Base-by-base conservation (phyloP, 2,797 vertebrate genomes). In the Psittacula echo region DNA sequence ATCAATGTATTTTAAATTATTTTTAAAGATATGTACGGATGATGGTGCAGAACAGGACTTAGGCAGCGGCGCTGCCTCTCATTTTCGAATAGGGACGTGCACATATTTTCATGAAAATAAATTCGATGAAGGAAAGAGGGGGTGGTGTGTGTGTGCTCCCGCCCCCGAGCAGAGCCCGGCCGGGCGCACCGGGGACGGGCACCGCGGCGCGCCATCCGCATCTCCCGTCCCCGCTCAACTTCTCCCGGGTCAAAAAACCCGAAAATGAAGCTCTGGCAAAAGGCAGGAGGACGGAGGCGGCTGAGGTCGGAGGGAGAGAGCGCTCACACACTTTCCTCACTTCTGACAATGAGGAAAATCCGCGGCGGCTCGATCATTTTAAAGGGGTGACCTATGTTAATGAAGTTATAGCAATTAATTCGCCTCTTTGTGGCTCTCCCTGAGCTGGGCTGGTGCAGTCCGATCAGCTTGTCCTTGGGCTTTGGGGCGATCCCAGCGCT, bases 361-460 rank as follows among this genome's bases (percentile, higher is more conserved):
- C 9, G 64, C 95, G 50, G 93, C 88, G 61, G 79, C 96, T 97
- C 95, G 8, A 90, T 95, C 95, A 58, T 95, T 97, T 94, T 97
- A 96, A 96, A 75, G 96, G 96, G 94, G 96, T 96, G 95, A 96
- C 96, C 97, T 95, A 97, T 96, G 97, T 97, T 97, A 97, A 97
- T 97, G 97, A 97, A 97, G 98, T 97, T 93, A 93, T 81, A 95
- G 97, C 96, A 97, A 98, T 98, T 97, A 97, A 97, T 97, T 97
- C 97, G 70, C 91, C 89, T 96, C 97, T 97, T 97, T 97, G 96
- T 96, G 96, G 93, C 94, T 93, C 90, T 93, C 97, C 85, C 96
- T 67, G 93, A 96, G 92, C 85, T 93, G 54, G 93, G 90, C 90
- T 95, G 96, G 8, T 90, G 95, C 95, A 73, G 97, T 91, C 96